phyloP scores from a whole-genome alignment of 2,797 vertebrate genomes.

The Hemitrygon akajei region DNA sequence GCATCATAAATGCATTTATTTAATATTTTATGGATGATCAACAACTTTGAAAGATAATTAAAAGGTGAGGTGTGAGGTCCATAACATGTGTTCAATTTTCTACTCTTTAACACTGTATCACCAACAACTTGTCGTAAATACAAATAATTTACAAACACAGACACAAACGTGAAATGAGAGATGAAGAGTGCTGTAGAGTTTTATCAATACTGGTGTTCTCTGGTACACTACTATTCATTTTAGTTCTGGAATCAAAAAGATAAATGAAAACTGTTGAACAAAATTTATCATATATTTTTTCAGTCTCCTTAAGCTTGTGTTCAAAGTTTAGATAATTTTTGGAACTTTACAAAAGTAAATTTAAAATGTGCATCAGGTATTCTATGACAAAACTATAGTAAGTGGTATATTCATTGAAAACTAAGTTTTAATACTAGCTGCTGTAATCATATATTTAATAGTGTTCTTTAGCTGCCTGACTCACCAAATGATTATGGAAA shows the following conservation, averaged over 20 bases:
- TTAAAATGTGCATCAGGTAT: constrained; percentile 5
- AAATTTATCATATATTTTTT: not conserved
- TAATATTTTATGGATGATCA: not conserved
- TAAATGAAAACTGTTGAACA: not conserved
- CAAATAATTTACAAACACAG: not conserved
- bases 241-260: not conserved
- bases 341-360: not conserved
- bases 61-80: not conserved
- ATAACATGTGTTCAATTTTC: not conserved
- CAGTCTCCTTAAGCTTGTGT: not conserved
- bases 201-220: not conserved
- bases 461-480: not conserved
- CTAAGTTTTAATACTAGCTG: not conserved
- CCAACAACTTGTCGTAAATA: not conserved
- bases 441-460: not conserved
- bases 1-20: not conserved
- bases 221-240: not conserved
- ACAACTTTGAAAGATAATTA: not conserved
- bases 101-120: not conserved
- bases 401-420: not conserved
- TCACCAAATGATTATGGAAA: not conserved
- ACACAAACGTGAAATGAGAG: not conserved
- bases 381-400: not conserved
- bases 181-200: no score
- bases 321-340: constrained; percentile 8